phyloP scores from a whole-genome alignment of 2,113 vertebrate genomes.

The Egretta garzetta region DNA sequence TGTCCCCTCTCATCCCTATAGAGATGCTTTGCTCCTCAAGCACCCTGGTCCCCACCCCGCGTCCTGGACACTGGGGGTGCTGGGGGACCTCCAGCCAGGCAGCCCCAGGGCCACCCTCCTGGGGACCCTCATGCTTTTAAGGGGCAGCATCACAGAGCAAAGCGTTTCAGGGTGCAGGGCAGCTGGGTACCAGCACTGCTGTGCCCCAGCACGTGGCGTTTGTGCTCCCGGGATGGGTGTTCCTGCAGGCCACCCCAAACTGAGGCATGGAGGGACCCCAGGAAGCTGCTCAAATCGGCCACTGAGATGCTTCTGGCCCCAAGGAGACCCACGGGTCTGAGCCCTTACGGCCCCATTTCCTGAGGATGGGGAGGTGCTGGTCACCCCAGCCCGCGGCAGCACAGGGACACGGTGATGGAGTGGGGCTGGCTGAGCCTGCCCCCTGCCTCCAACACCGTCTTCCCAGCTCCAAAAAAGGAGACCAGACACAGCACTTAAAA shows the following conservation, averaged over 20 bases:
- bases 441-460: not conserved
- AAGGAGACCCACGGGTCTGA: rapidly evolving
- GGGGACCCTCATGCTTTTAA: not conserved
- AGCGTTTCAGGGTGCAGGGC: rapidly evolving
- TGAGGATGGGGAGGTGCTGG: rapidly evolving
- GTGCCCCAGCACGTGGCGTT: rapidly evolving
- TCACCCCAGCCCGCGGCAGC: not conserved
- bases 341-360: rapidly evolving
- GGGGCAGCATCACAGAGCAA: not conserved
- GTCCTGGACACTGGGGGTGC: rapidly evolving
- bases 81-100: not conserved
- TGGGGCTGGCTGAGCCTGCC: rapidly evolving
- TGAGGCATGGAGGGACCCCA: rapidly evolving
- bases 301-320: not conserved
- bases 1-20: rapidly evolving
- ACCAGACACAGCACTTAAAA: not conserved
- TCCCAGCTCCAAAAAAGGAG: conserved; percentile 46
- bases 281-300: not conserved
- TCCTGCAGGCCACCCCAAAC: not conserved
- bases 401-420: rapidly evolving
- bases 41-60: rapidly evolving
- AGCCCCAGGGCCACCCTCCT: not conserved
- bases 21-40: not conserved
- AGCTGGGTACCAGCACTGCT: rapidly evolving
- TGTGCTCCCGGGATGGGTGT: rapidly evolving